phyloP scores from a whole-genome alignment of 2,113 vertebrate genomes.

The Condylura cristata region DNA sequence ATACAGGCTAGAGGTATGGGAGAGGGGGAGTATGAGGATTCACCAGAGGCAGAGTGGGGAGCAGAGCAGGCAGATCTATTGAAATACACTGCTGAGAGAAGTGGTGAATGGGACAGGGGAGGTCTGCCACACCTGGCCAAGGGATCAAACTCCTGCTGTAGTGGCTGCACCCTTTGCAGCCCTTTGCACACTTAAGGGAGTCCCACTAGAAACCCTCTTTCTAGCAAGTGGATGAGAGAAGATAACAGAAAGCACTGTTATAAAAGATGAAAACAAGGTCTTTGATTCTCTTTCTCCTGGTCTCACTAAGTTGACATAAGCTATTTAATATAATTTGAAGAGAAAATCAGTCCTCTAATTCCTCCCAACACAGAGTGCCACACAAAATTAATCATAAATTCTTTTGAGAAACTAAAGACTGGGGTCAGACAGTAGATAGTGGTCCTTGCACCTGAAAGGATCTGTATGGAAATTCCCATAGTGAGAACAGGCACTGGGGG shows the following conservation, averaged over 20 bases:
- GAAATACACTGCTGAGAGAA: too few relatives aligned
- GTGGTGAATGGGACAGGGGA: too few relatives aligned
- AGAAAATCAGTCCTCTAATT: neutral
- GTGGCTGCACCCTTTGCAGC: too few relatives aligned
- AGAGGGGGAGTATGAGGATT: too few relatives aligned
- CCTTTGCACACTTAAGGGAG: too few relatives aligned
- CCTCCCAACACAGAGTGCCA: neutral
- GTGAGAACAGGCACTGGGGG: neutral
- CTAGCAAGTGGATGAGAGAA: neutral
- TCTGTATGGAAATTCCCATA: neutral
- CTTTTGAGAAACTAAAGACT: conserved; percentile 28
- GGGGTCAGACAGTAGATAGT: neutral
- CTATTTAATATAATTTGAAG: neutral
- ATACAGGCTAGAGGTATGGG: too few relatives aligned
- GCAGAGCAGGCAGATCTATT: too few relatives aligned
- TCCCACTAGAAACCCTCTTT: neutral
- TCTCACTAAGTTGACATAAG: neutral
- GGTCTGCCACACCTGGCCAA: too few relatives aligned
- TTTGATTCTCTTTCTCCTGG: neutral
- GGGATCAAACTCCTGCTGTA: too few relatives aligned
- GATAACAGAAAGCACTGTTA: neutral
- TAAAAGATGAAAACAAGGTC: neutral
- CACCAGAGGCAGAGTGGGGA: too few relatives aligned
- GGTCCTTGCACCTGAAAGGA: conserved; percentile 12
- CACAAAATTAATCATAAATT: neutral